A percentile compares a stretch with the other conserved stretches of the same genome.
Evolutionary conservation across 2,888 invertebrate species (phyloP).

Genomic region (Didymodactylos carnosus): DNA sequence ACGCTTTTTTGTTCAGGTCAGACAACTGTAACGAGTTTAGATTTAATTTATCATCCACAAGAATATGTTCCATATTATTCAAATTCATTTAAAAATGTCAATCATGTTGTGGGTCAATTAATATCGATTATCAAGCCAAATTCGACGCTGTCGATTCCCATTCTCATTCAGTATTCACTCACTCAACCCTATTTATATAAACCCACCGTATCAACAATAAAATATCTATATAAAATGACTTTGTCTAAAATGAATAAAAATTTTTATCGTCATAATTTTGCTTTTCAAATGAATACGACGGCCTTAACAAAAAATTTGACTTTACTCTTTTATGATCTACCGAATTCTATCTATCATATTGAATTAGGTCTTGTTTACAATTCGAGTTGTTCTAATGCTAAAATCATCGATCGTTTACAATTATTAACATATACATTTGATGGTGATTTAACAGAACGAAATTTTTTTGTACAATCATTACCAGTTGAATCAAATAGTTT

Average conservation of each 20-base stretch:
- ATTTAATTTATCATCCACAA: neutral
- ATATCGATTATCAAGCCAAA: neutral
- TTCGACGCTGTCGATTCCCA: neutral
- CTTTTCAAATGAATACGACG: neutral
- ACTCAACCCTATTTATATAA: neutral
- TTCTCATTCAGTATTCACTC: neutral
- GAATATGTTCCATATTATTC: neutral
- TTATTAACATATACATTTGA: neutral
- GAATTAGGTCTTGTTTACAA: neutral
- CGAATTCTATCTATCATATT: neutral
- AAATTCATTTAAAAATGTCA: neutral
- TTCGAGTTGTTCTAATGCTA: neutral
- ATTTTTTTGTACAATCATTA: neutral
- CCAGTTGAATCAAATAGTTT: neutral
- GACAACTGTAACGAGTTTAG: neutral
- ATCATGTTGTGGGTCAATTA: neutral
- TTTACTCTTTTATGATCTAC: neutral
- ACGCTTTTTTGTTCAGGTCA: neutral
- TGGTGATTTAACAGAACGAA: neutral
- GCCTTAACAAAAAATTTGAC: neutral
- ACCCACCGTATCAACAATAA: neutral
- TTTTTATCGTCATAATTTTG: neutral
- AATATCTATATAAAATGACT: neutral
- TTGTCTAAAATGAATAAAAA: neutral
- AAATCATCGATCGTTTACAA: neutral